These are phyloP conservation scores for Troglohyphantes excavatus DNA, from an alignment of 2,888 invertebrate genomes.

Conservation along the genomic window DNA sequence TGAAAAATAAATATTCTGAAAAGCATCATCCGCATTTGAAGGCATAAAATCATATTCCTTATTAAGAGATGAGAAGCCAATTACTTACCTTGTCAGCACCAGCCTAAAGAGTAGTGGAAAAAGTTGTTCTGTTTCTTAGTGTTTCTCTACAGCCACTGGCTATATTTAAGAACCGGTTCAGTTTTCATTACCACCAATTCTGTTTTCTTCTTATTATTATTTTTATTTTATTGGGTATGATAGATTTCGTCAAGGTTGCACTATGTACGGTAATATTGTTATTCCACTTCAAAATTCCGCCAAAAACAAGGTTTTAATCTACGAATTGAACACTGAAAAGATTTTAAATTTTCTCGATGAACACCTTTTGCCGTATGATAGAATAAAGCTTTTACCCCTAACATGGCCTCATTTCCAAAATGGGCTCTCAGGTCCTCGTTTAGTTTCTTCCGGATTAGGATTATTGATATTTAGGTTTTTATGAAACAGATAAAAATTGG, in stretches of 20 bases:
- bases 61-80: conserved; percentile 24
- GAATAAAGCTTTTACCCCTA: background rate
- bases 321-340: background rate
- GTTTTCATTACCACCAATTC: conserved; percentile 66
- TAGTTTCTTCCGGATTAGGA: too few species aligned
- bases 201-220: conserved; percentile 49
- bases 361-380: background rate
- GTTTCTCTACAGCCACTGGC: conserved; percentile 36
- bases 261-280: conserved; percentile 31
- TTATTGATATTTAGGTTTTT: too few species aligned
- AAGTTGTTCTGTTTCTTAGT: conserved; percentile 40
- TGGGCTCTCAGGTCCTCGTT: background rate
- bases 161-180: conserved; percentile 65
- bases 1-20: too few species aligned
- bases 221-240: too few species aligned
- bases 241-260: conserved; percentile 57
- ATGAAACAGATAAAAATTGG: too few species aligned
- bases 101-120: conserved; percentile 14
- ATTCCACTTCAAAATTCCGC: conserved; percentile 40
- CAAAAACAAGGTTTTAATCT: conserved; percentile 18
- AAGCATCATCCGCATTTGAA: too few species aligned
- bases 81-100: conserved; percentile 54
- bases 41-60: too few species aligned
- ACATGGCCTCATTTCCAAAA: background rate
- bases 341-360: background rate